Evolutionary conservation across 2,888 invertebrate species (phyloP).

Genomic region (Tupiocoris notatus): DNA sequence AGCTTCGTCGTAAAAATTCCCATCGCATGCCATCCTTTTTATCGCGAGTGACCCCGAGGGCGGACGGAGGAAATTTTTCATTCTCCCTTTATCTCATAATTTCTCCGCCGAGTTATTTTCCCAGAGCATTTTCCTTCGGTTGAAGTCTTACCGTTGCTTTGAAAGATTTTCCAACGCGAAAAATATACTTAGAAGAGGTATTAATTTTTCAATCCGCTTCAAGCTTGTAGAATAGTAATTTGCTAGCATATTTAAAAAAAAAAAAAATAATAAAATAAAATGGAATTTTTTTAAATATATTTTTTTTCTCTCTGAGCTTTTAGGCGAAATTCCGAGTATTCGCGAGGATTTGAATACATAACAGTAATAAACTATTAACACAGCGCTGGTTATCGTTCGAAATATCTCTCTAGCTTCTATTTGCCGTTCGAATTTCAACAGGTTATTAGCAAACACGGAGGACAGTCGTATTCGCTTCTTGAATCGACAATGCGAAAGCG

Average conservation of each 20-base stretch:
- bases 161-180: background rate
- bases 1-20: background rate
- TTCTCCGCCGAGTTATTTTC: background rate
- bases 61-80: background rate
- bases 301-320: too few relatives aligned
- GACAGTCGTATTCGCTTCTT: background rate
- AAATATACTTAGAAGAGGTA: too few relatives aligned
- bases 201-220: too few relatives aligned
- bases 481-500: background rate
- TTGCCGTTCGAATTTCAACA: background rate
- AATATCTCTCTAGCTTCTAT: too few relatives aligned
- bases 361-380: too few relatives aligned
- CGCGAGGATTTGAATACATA: too few relatives aligned
- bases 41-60: background rate
- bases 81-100: background rate
- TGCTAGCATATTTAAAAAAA: too few relatives aligned
- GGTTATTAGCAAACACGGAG: background rate
- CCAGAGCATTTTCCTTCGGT: background rate
- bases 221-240: too few relatives aligned
- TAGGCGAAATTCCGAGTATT: too few relatives aligned
- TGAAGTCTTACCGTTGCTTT: background rate
- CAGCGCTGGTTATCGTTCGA: too few relatives aligned
- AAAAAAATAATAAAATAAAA: too few relatives aligned
- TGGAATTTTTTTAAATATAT: too few relatives aligned
- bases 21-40: background rate